Percentiles rank a stretch among this genome's conserved stretches.
Evolutionary conservation across 2,888 invertebrate species (phyloP).

Genomic region (Pachydiplax longipennis): DNA sequence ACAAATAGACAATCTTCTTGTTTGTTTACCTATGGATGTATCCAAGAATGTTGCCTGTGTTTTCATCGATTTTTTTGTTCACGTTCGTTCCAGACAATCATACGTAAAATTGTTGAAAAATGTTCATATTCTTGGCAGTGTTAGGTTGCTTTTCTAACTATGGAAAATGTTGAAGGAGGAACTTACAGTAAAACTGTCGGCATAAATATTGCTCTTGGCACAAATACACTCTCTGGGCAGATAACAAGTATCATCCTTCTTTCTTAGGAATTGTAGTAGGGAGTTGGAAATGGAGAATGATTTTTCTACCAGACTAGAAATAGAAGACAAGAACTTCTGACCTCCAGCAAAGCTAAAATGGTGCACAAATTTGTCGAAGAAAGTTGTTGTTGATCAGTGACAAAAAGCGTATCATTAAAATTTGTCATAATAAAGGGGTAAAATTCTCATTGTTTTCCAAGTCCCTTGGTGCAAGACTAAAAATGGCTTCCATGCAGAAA

Average conservation of each 20-base stretch:
- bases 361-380: constrained; percentile 3
- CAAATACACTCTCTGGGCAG: no score
- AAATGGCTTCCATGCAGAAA: neutral
- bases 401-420: neutral
- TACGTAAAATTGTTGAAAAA: neutral
- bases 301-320: neutral
- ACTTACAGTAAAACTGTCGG: no score
- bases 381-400: neutral
- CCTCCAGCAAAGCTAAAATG: neutral
- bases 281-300: neutral
- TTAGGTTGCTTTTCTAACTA: no score
- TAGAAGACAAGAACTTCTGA: no score
- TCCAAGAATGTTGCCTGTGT: neutral
- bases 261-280: neutral
- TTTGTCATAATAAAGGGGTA: neutral
- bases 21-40: neutral
- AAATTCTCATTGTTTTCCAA: neutral
- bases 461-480: neutral
- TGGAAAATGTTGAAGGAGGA: no score
- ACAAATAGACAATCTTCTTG: neutral
- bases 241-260: neutral
- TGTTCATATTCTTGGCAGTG: neutral
- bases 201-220: no score
- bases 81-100: neutral
- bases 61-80: no score